Percentiles rank a stretch among this genome's conserved stretches.
These are phyloP conservation scores for Pangasius djambal DNA, from an alignment of 2,797 vertebrate genomes.

Conservation along the genomic window DNA sequence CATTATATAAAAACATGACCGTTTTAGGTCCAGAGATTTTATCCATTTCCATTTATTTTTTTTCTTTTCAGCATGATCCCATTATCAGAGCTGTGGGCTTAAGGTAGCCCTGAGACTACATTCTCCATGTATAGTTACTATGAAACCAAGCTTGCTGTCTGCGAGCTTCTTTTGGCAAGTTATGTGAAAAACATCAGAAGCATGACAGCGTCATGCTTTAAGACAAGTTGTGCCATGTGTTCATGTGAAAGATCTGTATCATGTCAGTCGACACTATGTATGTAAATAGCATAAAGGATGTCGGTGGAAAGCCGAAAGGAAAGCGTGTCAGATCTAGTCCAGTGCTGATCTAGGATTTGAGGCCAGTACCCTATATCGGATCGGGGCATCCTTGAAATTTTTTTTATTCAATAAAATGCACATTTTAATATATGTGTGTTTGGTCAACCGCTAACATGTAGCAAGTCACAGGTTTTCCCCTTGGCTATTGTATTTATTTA, in stretches of 20 bases:
- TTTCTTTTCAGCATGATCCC: neutral
- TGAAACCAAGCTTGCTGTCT: neutral
- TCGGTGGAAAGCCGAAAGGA: neutral
- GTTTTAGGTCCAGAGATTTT: neutral
- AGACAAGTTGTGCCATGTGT: neutral
- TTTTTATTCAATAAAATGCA: neutral
- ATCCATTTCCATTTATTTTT: neutral
- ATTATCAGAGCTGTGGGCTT: neutral
- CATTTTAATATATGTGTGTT: neutral
- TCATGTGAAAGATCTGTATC: neutral
- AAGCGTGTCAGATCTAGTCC: neutral
- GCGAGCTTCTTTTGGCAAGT: too few relatives aligned
- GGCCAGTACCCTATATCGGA: neutral
- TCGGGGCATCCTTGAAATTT: neutral
- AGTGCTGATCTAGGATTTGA: neutral
- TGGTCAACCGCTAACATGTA: neutral
- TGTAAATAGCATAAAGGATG: slow-evolving; percentile 1
- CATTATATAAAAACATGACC: neutral
- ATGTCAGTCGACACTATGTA: neutral
- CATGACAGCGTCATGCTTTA: neutral
- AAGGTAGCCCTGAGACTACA: neutral
- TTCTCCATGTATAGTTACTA: neutral
- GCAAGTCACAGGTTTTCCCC: neutral
- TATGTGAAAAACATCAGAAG: slow-evolving; percentile 12
- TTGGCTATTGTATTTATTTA: neutral